Conservation (phyloP, 2,888 invertebrate species). For the Willowsia nigromaculata region DNA sequence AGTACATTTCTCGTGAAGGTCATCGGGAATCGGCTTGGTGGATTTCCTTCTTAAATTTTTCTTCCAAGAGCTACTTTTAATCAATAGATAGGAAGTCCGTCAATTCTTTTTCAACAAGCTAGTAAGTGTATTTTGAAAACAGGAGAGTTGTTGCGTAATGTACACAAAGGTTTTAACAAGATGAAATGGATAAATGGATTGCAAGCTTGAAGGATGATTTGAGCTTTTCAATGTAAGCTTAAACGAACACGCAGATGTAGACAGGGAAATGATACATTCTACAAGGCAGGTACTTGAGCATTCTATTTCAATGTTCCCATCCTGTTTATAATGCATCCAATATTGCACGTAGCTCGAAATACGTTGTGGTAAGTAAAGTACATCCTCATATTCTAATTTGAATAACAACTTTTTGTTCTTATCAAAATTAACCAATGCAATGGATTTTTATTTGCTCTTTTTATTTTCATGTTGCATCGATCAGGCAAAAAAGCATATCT, state of each 20-base stretch:
- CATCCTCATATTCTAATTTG: conserved; percentile 16
- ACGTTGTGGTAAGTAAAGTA: too few relatives aligned
- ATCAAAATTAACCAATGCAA: background rate
- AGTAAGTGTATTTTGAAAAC: background rate
- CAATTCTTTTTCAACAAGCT: background rate
- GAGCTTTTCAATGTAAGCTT: too few relatives aligned
- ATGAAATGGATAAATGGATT: background rate
- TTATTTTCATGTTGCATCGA: background rate
- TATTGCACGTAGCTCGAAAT: background rate
- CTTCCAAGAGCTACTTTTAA: background rate
- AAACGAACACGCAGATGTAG: too few relatives aligned
- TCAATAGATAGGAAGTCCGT: background rate
- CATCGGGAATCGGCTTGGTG: background rate
- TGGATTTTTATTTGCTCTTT: background rate
- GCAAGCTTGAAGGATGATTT: background rate
- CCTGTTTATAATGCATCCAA: too few relatives aligned
- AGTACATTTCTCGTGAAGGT: conserved; percentile 57
- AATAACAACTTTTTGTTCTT: conserved; percentile 10
- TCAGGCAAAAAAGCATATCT: too few relatives aligned
- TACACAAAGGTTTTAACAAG: background rate
- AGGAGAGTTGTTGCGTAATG: background rate
- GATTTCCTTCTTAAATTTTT: background rate
- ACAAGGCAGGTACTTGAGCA: too few relatives aligned
- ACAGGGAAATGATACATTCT: too few relatives aligned
- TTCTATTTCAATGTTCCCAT: too few relatives aligned